Conservation (phyloP, 2,113 vertebrate genomes). For the Mirza zaza region DNA sequence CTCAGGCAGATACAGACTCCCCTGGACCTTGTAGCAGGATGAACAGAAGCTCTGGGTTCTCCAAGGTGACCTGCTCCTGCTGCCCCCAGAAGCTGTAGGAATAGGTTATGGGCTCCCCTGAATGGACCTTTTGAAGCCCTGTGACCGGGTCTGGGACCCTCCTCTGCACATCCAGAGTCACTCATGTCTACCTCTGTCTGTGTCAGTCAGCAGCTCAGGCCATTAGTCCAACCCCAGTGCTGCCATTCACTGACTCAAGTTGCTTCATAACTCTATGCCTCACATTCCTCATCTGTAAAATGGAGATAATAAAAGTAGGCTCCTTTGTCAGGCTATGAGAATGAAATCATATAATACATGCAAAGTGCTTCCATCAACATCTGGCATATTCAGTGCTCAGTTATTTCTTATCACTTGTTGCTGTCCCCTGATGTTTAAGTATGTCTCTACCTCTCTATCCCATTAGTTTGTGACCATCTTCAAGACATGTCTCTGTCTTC, state of each 20-base stretch:
- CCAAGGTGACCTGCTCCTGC: neutral
- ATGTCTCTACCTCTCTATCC: neutral
- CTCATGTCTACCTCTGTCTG: neutral
- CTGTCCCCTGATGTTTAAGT: neutral
- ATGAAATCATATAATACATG: neutral
- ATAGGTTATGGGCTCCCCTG: neutral
- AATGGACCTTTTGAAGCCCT: neutral
- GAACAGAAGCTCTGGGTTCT: neutral
- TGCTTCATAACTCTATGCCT: neutral
- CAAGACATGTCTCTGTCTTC: neutral
- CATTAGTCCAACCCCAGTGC: neutral
- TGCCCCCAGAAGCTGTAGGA: neutral
- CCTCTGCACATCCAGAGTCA: neutral
- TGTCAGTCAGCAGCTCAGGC: neutral
- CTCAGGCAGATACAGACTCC: neutral
- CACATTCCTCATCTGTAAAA: neutral
- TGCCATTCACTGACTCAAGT: neutral
- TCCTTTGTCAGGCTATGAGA: neutral
- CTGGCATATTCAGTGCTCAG: neutral
- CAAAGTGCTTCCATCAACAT: neutral
- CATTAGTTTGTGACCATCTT: neutral
- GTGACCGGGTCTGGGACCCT: neutral
- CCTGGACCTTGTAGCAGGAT: neutral
- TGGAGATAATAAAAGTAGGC: neutral
- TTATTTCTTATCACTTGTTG: neutral